These are phyloP conservation scores for Paguma larvata DNA, from an alignment of 2,797 vertebrate genomes.

Conservation along the genomic window DNA sequence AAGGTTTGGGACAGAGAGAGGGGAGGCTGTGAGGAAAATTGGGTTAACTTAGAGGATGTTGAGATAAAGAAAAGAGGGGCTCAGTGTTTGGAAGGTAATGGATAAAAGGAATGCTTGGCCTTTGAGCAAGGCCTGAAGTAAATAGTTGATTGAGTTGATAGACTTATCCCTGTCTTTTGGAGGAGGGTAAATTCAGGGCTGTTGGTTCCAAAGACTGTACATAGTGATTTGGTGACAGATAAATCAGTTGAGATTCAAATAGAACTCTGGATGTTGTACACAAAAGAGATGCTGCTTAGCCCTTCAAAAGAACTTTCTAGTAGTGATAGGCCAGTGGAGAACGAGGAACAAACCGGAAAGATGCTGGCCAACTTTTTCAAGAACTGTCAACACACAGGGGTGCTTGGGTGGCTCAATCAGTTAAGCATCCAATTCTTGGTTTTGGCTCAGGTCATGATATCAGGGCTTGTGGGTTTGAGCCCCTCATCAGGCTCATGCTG, in stretches of 20 bases:
- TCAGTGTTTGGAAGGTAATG: constrained; percentile 31
- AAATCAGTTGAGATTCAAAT: constrained; percentile 12
- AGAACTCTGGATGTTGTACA: constrained; percentile 45
- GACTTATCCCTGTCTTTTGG: constrained; percentile 7
- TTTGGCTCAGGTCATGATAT: no score
- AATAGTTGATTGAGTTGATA: constrained; percentile 7
- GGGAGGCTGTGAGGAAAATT: neutral
- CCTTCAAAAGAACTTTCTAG: constrained; percentile 29
- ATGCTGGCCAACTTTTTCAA: neutral
- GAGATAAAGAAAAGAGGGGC: neutral
- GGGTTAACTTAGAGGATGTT: constrained; percentile 18
- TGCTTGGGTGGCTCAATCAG: no score
- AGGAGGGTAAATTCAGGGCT: neutral
- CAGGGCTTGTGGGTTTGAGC: no score
- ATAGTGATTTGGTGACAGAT: constrained; percentile 40
- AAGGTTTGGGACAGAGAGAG: neutral
- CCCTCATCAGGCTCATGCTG: no score
- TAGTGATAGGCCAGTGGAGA: neutral
- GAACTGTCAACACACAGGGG: neutral
- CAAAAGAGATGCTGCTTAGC: constrained; percentile 28
- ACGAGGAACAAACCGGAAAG: neutral
- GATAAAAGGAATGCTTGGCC: constrained; percentile 4
- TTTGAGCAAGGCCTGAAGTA: constrained; percentile 10
- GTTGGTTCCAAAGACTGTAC: constrained; percentile 20
- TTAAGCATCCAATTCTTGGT: no score